A percentile compares a stretch with the other conserved stretches of the same genome.
These are phyloP conservation scores for Drosophila hydei DNA, from an alignment of 1,140 invertebrate species.

Conservation along the genomic window DNA sequence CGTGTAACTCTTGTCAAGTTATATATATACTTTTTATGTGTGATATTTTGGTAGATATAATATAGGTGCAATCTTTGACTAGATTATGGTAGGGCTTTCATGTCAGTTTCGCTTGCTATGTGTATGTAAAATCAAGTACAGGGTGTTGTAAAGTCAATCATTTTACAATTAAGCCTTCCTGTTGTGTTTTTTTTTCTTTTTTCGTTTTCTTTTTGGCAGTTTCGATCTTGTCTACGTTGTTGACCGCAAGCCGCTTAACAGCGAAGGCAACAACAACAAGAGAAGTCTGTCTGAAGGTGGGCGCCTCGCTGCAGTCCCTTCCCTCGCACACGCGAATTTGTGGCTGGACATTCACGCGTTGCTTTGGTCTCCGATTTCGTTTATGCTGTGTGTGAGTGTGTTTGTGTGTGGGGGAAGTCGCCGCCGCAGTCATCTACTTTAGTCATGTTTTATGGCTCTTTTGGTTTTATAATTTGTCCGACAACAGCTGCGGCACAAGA, in stretches of 20 bases:
- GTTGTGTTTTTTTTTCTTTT: neutral
- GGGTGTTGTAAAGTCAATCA: neutral
- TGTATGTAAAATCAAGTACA: neutral
- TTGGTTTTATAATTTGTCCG: slow-evolving; percentile 52
- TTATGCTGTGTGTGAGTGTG: neutral
- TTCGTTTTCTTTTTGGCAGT: slow-evolving; percentile 12
- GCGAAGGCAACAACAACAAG: slow-evolving; percentile 4
- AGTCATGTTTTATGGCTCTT: slow-evolving; percentile 52
- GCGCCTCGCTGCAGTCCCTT: neutral
- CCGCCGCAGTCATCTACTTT: slow-evolving; percentile 44
- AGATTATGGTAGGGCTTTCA: too few species aligned
- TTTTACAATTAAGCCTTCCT: neutral
- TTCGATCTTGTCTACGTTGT: slow-evolving; percentile 43
- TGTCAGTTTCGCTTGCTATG: neutral
- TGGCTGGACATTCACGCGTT: slow-evolving; percentile 20
- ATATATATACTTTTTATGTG: too few species aligned
- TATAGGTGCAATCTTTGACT: too few species aligned
- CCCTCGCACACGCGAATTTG: slow-evolving; percentile 23
- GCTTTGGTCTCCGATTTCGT: slow-evolving; percentile 1
- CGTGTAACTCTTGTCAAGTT: too few species aligned
- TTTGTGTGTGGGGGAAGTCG: slow-evolving; percentile 11
- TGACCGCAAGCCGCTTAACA: slow-evolving; percentile 44
- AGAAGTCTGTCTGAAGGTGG: neutral
- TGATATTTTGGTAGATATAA: too few species aligned
- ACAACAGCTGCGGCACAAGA: slow-evolving; percentile 39